Evolutionary conservation across 2,888 invertebrate species (phyloP), one percentile per base, ranked within the genome.

Genomic region (Ethmia dodecea): DNA sequence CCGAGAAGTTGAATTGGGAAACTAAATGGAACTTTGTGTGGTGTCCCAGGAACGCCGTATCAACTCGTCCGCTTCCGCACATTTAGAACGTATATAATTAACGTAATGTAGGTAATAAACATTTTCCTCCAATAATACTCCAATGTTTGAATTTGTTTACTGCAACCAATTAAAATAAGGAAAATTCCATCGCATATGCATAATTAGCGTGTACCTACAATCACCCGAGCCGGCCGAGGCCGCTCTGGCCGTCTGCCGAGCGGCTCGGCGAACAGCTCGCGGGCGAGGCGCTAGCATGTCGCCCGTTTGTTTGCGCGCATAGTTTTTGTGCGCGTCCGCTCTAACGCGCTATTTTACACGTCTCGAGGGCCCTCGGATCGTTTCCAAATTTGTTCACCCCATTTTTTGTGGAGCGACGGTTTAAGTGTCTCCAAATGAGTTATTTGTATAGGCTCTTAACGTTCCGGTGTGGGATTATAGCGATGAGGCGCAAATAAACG

Each of bases 371-470:
- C 45, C 59, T 59, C 60, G 65, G 60, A 58, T 70, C 66, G 63
- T 70, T 68, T 70, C 60, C 65, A 64, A 75, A 76, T 74, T 75
- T 72, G 75, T 55, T 58, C 15, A 55, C 55, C 60, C 49, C 16
- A 49, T 72, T 80, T 79, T 79, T 77, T 77, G 74, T 70, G 37
- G 65, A 69, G 69, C 69, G 78, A 74, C 69, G 68, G 64, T 59
- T 74, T 62, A 66, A 83, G 80, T 78, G 75, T 72, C 66, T 70
- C 62, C 56, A 72, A 71, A 68, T 69, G 73, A 76, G 60, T 68
- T 81, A 64, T 83, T 83, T 81, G 79, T 66, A 68, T 67, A 80
- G 79, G 79, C 61, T 53, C 58, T 65, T 58, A 52, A 58, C 64
- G 64, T 44, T 47, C 52, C 59, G 60, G 55, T 48, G 65, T 52